A percentile compares a stretch with the other conserved stretches of the same genome.
These are phyloP conservation scores for Siniperca scherzeri DNA, from an alignment of 2,797 vertebrate species.

Conservation along the genomic window DNA sequence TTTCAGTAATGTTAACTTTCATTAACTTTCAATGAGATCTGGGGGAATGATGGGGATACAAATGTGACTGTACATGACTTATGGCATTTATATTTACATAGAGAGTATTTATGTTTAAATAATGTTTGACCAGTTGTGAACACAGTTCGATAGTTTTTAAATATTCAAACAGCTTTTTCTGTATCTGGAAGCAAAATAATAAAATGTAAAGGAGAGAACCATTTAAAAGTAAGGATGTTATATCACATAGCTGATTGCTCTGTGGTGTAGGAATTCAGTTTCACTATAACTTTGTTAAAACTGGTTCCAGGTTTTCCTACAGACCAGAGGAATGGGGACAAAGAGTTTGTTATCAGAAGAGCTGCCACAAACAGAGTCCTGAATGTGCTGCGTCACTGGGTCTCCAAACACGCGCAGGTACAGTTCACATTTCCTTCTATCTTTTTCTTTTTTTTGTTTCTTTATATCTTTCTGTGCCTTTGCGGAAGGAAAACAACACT, in stretches of 20 bases:
- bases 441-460: background rate
- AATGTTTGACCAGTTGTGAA: background rate
- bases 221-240: background rate
- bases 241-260: background rate
- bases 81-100: too few relatives aligned
- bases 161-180: background rate
- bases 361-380: slow-evolving; percentile 97
- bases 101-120: background rate
- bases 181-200: background rate
- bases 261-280: background rate
- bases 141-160: background rate
- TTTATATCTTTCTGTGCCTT: background rate
- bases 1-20: background rate
- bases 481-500: slow-evolving; percentile 11
- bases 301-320: slow-evolving; percentile 89
- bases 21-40: too few relatives aligned
- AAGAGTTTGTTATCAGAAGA: slow-evolving; percentile 96
- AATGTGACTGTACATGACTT: background rate
- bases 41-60: background rate
- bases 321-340: slow-evolving; percentile 96
- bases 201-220: background rate
- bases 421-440: slow-evolving; percentile 8
- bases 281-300: slow-evolving; percentile 16
- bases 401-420: slow-evolving; percentile 97
- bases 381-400: slow-evolving; percentile 97